Evolutionary conservation across 2,797 vertebrate genomes (phyloP).

Genomic region (Oreonectes daqikongensis): DNA sequence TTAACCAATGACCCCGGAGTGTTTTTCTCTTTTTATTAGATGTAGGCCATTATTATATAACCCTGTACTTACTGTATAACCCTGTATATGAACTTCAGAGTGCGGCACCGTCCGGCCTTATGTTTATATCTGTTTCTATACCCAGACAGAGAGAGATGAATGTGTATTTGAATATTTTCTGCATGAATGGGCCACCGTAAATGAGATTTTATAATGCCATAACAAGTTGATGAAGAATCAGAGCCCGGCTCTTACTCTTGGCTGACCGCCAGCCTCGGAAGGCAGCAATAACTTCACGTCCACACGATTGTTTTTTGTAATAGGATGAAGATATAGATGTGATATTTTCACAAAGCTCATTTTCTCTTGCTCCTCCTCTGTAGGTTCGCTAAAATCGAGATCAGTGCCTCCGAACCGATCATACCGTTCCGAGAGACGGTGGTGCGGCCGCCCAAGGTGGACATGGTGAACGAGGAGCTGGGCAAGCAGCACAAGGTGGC

Average conservation of each 20-base stretch:
- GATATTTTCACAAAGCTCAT: not conserved
- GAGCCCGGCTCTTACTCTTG: conserved; percentile 16
- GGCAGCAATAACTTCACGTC: conserved; percentile 24
- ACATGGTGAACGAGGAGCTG: conserved; percentile 98
- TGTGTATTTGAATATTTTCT: conserved; percentile 45
- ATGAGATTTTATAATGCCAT: conserved; percentile 35
- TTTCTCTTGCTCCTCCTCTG: not conserved
- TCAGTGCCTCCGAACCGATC: conserved; percentile 90
- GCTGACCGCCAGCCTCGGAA: conserved; percentile 24
- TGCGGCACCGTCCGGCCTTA: conserved; percentile 22
- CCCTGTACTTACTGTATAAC: not conserved
- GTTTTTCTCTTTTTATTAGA: not conserved
- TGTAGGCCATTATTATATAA: conserved; percentile 19
- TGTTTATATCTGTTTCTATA: conserved; percentile 46
- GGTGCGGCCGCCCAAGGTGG: conserved; percentile 90
- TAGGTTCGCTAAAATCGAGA: conserved; percentile 94
- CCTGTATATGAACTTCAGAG: not conserved
- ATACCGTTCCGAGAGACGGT: conserved; percentile 96
- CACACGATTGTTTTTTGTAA: conserved; percentile 8
- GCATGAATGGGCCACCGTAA: conserved; percentile 37
- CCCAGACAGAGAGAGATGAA: conserved; percentile 22
- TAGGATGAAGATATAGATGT: not conserved
- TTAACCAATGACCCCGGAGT: conserved; percentile 53
- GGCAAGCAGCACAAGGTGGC: conserved; percentile 93
- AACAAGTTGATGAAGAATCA: conserved; percentile 8